These are phyloP conservation scores for Cyclophora albipunctata DNA, from an alignment of 2,888 invertebrate species.

Conservation along the genomic window DNA sequence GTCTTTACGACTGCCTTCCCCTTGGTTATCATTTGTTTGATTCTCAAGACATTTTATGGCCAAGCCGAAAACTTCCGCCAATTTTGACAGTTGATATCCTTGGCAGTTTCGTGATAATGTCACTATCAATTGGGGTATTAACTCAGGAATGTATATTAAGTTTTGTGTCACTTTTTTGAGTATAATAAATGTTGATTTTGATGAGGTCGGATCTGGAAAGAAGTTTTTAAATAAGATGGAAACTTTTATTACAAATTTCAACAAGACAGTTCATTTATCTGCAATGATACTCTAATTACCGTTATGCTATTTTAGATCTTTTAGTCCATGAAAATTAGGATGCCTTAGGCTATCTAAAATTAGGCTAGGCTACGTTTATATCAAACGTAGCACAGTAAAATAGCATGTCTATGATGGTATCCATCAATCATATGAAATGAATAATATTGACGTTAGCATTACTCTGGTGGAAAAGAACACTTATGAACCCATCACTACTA, in stretches of 20 bases:
- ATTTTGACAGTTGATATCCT: slow-evolving; percentile 6
- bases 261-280: too few relatives aligned
- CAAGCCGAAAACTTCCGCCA: slow-evolving; percentile 36
- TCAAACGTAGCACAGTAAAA: too few relatives aligned
- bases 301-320: too few relatives aligned
- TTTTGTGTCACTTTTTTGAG: slow-evolving; percentile 19
- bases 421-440: neutral
- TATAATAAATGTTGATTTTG: neutral
- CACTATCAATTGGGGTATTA: slow-evolving; percentile 23
- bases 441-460: neutral
- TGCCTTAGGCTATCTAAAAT: too few relatives aligned
- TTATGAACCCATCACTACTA: too few relatives aligned
- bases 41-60: slow-evolving; percentile 13
- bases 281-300: too few relatives aligned
- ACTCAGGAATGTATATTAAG: slow-evolving; percentile 26
- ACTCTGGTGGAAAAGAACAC: neutral
- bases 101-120: neutral
- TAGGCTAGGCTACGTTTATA: too few relatives aligned
- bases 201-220: slow-evolving; percentile 1
- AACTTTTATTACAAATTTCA: too few relatives aligned
- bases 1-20: neutral
- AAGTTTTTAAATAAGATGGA: neutral
- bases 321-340: too few relatives aligned
- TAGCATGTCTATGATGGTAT: too few relatives aligned
- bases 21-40: neutral